Conservation (phyloP, 1,140 invertebrate species). For the Teleogryllus occipitalis region DNA sequence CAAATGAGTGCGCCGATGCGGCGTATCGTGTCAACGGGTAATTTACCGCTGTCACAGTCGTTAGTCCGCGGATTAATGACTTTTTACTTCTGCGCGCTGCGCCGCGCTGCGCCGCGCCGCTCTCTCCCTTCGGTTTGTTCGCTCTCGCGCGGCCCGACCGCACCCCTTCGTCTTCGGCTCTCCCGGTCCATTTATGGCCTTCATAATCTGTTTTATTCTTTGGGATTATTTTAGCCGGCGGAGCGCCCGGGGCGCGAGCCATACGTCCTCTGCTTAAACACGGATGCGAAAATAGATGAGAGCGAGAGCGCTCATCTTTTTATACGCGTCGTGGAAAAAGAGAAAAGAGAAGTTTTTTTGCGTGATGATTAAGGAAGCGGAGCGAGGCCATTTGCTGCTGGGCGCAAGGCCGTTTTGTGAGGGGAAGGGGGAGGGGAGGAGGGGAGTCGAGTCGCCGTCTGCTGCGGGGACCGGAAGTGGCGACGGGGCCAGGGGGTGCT, state of each 20-base stretch:
- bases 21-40: conserved; percentile 20
- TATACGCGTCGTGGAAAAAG: not conserved
- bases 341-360: not conserved
- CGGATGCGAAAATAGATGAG: not conserved
- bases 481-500: too few relatives aligned
- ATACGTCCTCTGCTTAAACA: conserved; percentile 10
- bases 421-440: too few relatives aligned
- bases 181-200: conserved; percentile 11
- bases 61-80: conserved; percentile 18
- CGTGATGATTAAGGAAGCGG: too few relatives aligned
- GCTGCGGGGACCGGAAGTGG: too few relatives aligned
- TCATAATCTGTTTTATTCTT: conserved; percentile 14
- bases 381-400: too few relatives aligned
- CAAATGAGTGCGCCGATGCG: conserved; percentile 17
- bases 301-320: not conserved
- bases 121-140: not conserved
- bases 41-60: conserved; percentile 20
- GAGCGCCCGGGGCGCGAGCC: not conserved
- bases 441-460: too few relatives aligned
- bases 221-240: not conserved
- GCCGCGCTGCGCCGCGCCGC: not conserved
- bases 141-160: not conserved
- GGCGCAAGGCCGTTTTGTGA: too few relatives aligned
- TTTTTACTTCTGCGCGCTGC: conserved; percentile 11
- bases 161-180: not conserved